phyloP scores from a whole-genome alignment of 2,797 vertebrate species.

The Decapterus maruadsi region DNA sequence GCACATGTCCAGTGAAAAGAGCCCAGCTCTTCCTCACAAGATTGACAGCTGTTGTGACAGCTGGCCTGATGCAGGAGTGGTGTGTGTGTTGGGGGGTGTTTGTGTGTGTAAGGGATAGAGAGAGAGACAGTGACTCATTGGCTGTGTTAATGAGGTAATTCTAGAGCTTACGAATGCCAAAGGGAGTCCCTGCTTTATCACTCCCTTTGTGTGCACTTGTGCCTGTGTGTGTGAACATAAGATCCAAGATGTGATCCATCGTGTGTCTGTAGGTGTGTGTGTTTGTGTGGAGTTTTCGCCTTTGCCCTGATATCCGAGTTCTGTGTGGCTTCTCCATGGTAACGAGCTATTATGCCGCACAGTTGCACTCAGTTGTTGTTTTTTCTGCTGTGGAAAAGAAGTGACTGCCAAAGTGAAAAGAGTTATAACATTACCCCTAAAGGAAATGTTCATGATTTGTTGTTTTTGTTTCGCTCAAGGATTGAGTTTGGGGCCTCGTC shows the following conservation, averaged over 20 bases:
- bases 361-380: constrained; percentile 38
- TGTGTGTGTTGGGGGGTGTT: constrained; percentile 12
- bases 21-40: constrained; percentile 42
- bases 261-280: constrained; percentile 4
- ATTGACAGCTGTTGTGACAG: constrained; percentile 59
- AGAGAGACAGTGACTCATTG: constrained; percentile 48
- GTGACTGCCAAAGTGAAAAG: constrained; percentile 24
- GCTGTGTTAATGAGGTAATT: constrained; percentile 70
- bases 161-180: constrained; percentile 68
- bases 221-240: neutral
- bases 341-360: constrained; percentile 57
- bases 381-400: constrained; percentile 48
- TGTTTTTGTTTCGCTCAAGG: constrained; percentile 22
- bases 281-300: constrained; percentile 23
- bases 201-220: constrained; percentile 19
- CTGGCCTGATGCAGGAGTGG: constrained; percentile 11
- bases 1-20: constrained; percentile 38
- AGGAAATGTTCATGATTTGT: constrained; percentile 16
- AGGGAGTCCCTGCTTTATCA: constrained; percentile 67
- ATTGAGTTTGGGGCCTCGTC: neutral
- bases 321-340: constrained; percentile 63
- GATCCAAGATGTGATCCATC: constrained; percentile 14
- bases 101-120: neutral
- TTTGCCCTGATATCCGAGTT: constrained; percentile 41
- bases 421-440: constrained; percentile 12